Percentiles rank a stretch among this genome's conserved stretches.
These are phyloP conservation scores for Periophthalmus modestus DNA, from an alignment of 2,113 vertebrate genomes.

Conservation along the genomic window DNA sequence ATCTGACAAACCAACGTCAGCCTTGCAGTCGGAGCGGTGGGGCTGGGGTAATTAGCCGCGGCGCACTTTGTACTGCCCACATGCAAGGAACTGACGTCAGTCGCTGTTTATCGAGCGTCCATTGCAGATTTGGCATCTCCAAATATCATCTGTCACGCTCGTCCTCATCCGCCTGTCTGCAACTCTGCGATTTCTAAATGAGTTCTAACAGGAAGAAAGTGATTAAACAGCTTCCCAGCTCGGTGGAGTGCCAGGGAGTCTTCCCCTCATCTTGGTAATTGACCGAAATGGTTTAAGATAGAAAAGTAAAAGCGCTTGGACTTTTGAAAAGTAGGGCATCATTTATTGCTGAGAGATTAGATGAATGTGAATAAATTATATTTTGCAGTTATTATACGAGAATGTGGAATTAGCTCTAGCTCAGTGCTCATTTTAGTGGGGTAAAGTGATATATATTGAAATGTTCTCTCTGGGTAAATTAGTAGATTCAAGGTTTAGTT, in stretches of 20 bases:
- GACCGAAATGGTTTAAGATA: neutral
- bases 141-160: conserved; percentile 43
- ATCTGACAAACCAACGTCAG: conserved; percentile 19
- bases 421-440: neutral
- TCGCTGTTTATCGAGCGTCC: conserved; percentile 23
- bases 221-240: conserved; percentile 51
- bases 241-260: conserved; percentile 24
- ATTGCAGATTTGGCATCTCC: conserved; percentile 37
- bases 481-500: neutral
- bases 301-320: neutral
- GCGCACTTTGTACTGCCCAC: conserved; percentile 49
- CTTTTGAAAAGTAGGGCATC: neutral
- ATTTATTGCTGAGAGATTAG: neutral
- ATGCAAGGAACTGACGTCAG: conserved; percentile 54
- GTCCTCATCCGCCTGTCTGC: conserved; percentile 31
- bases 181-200: conserved; percentile 19
- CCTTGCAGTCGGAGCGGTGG: conserved; percentile 17
- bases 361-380: neutral
- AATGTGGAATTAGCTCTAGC: neutral
- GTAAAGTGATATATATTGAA: too few species aligned
- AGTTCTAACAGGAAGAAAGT: conserved; percentile 52
- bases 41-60: conserved; percentile 18
- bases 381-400: neutral
- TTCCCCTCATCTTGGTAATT: conserved; percentile 13
- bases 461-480: neutral